Evolutionary conservation across 2,888 invertebrate genomes (phyloP).

Genomic region (Chaetoderma sp.): DNA sequence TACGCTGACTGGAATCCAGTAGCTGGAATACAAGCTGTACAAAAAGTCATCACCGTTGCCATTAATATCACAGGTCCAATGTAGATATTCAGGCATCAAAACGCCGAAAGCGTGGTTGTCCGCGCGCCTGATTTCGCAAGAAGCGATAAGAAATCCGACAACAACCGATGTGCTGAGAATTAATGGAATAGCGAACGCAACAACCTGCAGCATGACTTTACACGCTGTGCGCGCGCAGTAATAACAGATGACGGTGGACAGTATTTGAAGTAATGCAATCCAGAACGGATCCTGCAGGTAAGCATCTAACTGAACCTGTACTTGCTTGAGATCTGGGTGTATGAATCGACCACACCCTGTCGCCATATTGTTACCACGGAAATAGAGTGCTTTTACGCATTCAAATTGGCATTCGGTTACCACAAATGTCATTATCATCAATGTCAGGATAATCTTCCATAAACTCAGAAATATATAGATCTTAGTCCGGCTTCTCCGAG

Average conservation of each 20-base stretch:
- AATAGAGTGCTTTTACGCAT: slow-evolving; percentile 44
- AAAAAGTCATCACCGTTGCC: slow-evolving; percentile 71
- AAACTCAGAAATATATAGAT: slow-evolving; percentile 89
- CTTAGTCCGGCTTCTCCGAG: slow-evolving; percentile 86
- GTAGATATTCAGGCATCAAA: slow-evolving; percentile 86
- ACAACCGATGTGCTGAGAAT: slow-evolving; percentile 92
- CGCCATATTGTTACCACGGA: neutral
- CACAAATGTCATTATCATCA: slow-evolving; percentile 78
- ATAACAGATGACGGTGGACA: slow-evolving; percentile 88
- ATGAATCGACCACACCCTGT: neutral
- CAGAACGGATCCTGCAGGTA: slow-evolving; percentile 44
- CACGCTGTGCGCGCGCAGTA: slow-evolving; percentile 96
- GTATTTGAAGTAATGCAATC: slow-evolving; percentile 77
- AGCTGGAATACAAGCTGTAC: slow-evolving; percentile 41
- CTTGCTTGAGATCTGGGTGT: neutral
- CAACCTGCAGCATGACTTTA: slow-evolving; percentile 96
- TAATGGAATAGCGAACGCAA: slow-evolving; percentile 96
- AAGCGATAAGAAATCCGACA: slow-evolving; percentile 85
- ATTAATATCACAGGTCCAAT: slow-evolving; percentile 89
- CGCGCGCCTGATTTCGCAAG: slow-evolving; percentile 74
- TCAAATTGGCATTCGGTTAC: slow-evolving; percentile 44
- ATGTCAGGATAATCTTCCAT: slow-evolving; percentile 89
- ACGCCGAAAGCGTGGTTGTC: slow-evolving; percentile 71
- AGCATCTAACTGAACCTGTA: neutral
- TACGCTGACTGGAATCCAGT: slow-evolving; percentile 48